Base-by-base conservation (phyloP, 2,888 invertebrate species). In the Watsonalla binaria region DNA sequence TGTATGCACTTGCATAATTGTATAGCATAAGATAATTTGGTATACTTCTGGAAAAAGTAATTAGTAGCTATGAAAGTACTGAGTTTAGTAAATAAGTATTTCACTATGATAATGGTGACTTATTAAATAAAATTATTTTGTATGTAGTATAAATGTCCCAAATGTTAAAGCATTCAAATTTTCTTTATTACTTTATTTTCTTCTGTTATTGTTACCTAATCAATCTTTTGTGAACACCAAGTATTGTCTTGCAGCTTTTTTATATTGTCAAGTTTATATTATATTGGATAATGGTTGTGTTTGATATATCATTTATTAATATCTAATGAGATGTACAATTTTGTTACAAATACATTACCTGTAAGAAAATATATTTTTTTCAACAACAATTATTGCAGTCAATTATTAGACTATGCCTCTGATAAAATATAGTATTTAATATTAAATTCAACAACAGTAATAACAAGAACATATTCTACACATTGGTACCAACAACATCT, bases 401-500 rank as follows among this genome's bases (percentile, higher is more conserved):
- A 48, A 42, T 42, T n/a, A 11, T 46, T 14, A 6, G 6, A 48
- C 37, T 7, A n/a, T 35, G 35, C 33, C n/a, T 13, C 13, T 48
- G 37, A 49, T 6, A 37, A 9, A 15, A 6, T 35, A 9, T 49
- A 39, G 15, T 37, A 37, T 37, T 39, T 49, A 35, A 35, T 39
- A 49, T 9, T 37, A 15, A 49, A 37, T 9, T 37, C 39, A 49
- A 37, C 13, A 49, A 37, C 5, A 45, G 47, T 47, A 37, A 35
- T 45, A 47, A 7, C 53, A 37, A 14, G 37, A 46, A 48, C 8
- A 37, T 34, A 45, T 15, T 50, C 42, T 65, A 42, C 42, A 11
- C 50, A 67, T 68, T 68, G 46, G 65, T 72, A 61, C 65, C 75
- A 52, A 81, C 65, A 64, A 78, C 77, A 62, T 88, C 84, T 80